Conservation (phyloP, 2,888 invertebrate species). For the Clostera curtula region DNA sequence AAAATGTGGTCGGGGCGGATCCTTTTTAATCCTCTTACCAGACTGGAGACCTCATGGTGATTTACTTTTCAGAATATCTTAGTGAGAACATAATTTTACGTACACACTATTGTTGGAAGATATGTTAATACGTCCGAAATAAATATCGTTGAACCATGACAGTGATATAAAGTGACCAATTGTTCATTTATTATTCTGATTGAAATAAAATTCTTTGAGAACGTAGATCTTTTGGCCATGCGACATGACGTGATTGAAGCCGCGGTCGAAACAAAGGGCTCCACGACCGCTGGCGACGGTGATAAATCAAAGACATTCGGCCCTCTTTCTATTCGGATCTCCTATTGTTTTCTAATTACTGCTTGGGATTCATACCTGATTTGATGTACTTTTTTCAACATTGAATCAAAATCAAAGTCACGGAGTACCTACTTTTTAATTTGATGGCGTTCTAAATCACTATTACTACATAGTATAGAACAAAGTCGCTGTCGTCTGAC, state of each 20-base stretch:
- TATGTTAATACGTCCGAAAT: too few species aligned
- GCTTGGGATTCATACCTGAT: too few species aligned
- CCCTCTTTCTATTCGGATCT: constrained; percentile 48
- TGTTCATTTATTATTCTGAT: background rate
- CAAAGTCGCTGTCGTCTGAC: too few species aligned
- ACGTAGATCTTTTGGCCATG: constrained; percentile 40
- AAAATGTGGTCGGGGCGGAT: constrained; percentile 24
- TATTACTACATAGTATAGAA: too few species aligned
- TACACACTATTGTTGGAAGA: too few species aligned
- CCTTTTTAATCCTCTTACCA: constrained; percentile 19
- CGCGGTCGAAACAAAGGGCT: constrained; percentile 41
- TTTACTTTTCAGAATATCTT: background rate
- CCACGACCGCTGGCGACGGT: constrained; percentile 20
- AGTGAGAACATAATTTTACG: background rate
- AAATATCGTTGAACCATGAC: too few species aligned
- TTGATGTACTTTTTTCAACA: too few species aligned
- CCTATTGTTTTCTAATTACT: constrained; percentile 50
- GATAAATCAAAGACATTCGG: constrained; percentile 56
- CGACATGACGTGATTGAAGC: constrained; percentile 40
- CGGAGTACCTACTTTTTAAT: constrained; percentile 20
- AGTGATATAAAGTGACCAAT: too few species aligned
- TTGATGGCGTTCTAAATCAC: constrained; percentile 12
- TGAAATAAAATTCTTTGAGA: constrained; percentile 31
- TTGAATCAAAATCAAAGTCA: too few species aligned
- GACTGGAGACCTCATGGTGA: constrained; percentile 5